These are phyloP conservation scores for Eledona agricola DNA, from an alignment of 2,888 invertebrate species.

Conservation along the genomic window DNA sequence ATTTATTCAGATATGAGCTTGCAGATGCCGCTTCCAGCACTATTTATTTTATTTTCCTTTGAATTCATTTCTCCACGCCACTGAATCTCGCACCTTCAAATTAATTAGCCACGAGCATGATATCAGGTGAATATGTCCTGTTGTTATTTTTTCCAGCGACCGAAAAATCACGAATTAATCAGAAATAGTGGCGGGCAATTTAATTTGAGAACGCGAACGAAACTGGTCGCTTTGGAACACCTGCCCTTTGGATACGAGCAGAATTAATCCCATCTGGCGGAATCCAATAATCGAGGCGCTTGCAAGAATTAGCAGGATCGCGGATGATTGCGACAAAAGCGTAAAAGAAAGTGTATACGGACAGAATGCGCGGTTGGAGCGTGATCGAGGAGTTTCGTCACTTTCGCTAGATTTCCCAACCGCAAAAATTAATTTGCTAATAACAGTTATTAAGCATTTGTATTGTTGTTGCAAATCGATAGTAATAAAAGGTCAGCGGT, in stretches of 20 bases:
- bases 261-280: constrained; percentile 13
- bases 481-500: constrained; percentile 28
- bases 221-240: constrained; percentile 12
- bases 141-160: constrained; percentile 1
- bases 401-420: constrained; percentile 16
- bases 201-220: constrained; percentile 15
- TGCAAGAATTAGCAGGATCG: constrained; percentile 12
- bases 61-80: constrained; percentile 32
- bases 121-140: constrained; percentile 20
- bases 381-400: constrained; percentile 16
- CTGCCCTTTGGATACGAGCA: constrained; percentile 7
- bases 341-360: constrained; percentile 23
- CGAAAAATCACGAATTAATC: no score
- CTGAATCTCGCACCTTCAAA: constrained; percentile 33
- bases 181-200: no score
- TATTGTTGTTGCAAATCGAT: constrained; percentile 27
- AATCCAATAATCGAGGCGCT: constrained; percentile 10
- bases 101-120: constrained; percentile 27
- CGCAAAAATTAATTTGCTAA: constrained; percentile 33
- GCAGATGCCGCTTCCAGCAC: constrained; percentile 28
- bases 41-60: constrained; percentile 29
- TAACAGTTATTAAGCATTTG: constrained; percentile 29
- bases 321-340: constrained; percentile 12
- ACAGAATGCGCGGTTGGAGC: no score
- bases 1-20: constrained; percentile 33